A percentile compares a stretch with the other conserved stretches of the same genome.
phyloP scores from a whole-genome alignment of 1,140 invertebrate genomes.

The Luehdorfia chinensis region DNA sequence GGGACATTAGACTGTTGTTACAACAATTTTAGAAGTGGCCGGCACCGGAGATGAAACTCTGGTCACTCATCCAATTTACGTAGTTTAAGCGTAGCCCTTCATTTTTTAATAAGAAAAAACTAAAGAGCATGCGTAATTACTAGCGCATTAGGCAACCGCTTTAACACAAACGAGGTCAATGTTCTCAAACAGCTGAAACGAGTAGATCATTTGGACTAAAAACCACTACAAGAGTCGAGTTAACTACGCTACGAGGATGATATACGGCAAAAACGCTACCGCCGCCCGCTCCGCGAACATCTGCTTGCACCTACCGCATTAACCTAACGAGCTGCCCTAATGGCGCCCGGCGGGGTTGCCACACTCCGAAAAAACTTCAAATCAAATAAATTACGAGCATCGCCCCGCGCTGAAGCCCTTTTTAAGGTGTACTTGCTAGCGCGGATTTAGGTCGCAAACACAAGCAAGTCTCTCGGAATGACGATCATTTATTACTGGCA shows the following conservation, averaged over 20 bases:
- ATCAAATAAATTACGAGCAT: slow-evolving; percentile 60
- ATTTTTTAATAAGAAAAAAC: no score
- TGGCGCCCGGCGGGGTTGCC: slow-evolving; percentile 56
- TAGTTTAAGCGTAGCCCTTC: no score
- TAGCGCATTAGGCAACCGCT: neutral
- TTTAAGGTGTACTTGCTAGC: neutral
- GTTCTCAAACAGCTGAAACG: slow-evolving; percentile 5
- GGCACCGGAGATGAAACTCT: no score
- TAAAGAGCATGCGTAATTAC: neutral
- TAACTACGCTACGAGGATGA: slow-evolving; percentile 48
- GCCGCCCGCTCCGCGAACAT: slow-evolving; percentile 40
- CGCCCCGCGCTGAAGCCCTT: no score
- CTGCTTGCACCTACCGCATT: slow-evolving; percentile 61
- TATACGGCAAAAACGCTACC: slow-evolving; percentile 50
- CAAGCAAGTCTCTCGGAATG: no score
- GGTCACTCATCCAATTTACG: no score
- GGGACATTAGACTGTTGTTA: no score
- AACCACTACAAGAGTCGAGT: slow-evolving; percentile 29
- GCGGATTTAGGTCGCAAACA: slow-evolving; percentile 7
- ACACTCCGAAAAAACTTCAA: slow-evolving; percentile 47
- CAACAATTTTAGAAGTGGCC: no score
- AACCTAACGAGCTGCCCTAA: slow-evolving; percentile 68
- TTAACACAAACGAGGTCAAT: slow-evolving; percentile 5
- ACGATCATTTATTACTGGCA: no score
- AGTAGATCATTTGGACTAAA: slow-evolving; percentile 18